Base-by-base conservation (phyloP, 2,888 invertebrate genomes). In the Argynnis bischoffii region DNA sequence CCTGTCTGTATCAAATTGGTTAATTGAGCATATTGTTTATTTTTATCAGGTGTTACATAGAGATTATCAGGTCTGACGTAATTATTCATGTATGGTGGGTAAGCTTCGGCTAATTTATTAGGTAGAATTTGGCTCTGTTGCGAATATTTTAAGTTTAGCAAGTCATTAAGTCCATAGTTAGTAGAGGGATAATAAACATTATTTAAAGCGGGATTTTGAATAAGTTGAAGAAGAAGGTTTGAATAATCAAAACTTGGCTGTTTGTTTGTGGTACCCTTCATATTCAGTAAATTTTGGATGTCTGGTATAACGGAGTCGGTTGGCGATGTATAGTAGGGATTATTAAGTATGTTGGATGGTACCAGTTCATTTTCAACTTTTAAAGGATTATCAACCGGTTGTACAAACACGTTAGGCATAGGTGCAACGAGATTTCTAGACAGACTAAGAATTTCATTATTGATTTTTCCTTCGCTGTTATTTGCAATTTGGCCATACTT, bases 1-100 rank as follows among this genome's bases (percentile, higher is more conserved):
- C 76, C 74, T 3, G 77, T 70, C 67, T 69, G 79, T 73, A 72
- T 75, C 72, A 75, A 78, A 79, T 73, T 75, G 63, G 48, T 69
- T 69, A 75, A 72, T 75, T 71, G 69, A 48, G 61, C 56, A 69
- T 69, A 59, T 59, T 69, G 69, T 54, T 69, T 66, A 13, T 31
- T 61, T 64, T 72, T 70, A 65, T 60, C 64, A 55, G 61, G 53
- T 59, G 69, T 68, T 60, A 64, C 15, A 46, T 66, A 54, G 35
- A 57, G 31, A n/a, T 50, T 41, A 26, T 60, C 54, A 5, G 64
- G 59, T 35, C 31, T 68, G 48, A 60, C 55, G 60, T 66, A 60
- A 8, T 15, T 50, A 31, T 48, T 54, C 2, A 18, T 15, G 50
- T 60, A 50, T 26, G 21, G 31, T 46, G 63, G 6, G n/a, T 57